phyloP scores from a whole-genome alignment of 2,888 invertebrate genomes.

The Crematogaster levior region DNA sequence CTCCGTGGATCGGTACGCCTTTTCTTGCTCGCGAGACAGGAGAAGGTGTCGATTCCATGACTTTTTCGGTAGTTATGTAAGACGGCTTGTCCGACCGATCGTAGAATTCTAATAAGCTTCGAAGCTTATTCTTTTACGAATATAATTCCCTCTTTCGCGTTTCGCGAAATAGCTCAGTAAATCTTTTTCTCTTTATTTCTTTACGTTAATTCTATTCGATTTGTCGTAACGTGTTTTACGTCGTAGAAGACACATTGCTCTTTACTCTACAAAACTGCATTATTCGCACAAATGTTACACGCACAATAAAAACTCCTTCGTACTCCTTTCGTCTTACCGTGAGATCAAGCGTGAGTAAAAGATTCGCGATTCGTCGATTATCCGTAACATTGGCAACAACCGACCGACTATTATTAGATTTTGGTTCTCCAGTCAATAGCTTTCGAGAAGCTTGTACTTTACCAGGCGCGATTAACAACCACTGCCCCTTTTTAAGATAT shows the following conservation, averaged over 20 bases:
- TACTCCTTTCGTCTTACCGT: background rate
- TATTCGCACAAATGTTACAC: slow-evolving; percentile 17
- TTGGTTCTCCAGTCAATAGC: slow-evolving; percentile 62
- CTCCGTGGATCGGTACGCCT: slow-evolving; percentile 70
- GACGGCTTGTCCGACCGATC: slow-evolving; percentile 19
- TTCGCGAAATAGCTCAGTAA: background rate
- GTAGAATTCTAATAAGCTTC: slow-evolving; percentile 35
- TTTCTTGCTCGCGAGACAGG: slow-evolving; percentile 62
- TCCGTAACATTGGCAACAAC: slow-evolving; percentile 40
- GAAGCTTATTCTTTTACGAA: background rate
- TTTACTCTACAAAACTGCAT: background rate
- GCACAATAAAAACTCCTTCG: background rate
- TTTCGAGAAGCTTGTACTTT: slow-evolving; percentile 64
- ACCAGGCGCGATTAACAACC: slow-evolving; percentile 57
- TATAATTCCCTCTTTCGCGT: background rate
- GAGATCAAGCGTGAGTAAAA: background rate
- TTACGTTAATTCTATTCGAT: background rate
- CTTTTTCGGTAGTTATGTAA: slow-evolving; percentile 59
- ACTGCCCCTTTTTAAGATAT: slow-evolving; percentile 56
- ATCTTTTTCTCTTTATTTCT: background rate
- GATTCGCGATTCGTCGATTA: slow-evolving; percentile 53
- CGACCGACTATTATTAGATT: slow-evolving; percentile 25
- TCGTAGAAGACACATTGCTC: background rate
- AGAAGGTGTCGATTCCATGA: slow-evolving; percentile 72
- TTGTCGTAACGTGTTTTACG: background rate